phyloP scores from a whole-genome alignment of 2,797 vertebrate genomes.

The Lateolabrax maculatus region DNA sequence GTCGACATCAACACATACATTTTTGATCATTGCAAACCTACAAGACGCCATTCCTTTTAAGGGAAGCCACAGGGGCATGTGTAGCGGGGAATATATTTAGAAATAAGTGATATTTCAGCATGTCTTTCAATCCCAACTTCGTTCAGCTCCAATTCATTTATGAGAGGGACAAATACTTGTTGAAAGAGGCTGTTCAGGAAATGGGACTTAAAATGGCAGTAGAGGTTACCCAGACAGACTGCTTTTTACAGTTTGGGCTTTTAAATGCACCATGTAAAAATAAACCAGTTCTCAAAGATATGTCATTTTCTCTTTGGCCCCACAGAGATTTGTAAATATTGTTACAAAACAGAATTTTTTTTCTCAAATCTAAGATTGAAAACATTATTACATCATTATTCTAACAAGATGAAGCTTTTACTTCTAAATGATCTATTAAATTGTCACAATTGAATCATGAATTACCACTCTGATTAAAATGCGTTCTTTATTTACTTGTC shows the following conservation, averaged over 20 bases:
- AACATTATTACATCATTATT: not conserved
- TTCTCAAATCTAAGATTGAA: not conserved
- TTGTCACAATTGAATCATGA: not conserved
- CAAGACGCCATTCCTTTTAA: conserved; percentile 71
- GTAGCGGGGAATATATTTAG: conserved; percentile 75
- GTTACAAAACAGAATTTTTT: not conserved
- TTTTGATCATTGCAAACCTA: conserved; percentile 80
- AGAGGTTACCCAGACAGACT: conserved; percentile 61
- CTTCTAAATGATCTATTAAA: not conserved
- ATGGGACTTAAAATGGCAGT: conserved; percentile 67
- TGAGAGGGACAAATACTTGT: conserved; percentile 77
- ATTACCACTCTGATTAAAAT: conserved; percentile 2
- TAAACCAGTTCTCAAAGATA: conserved; percentile 59
- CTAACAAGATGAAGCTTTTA: not conserved
- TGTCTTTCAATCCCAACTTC: conserved; percentile 61
- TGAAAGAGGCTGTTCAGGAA: conserved; percentile 76
- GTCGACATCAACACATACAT: conserved; percentile 81
- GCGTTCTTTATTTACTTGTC: conserved; percentile 19
- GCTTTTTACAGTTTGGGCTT: conserved; percentile 66
- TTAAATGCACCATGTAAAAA: conserved; percentile 67
- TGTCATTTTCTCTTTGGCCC: conserved; percentile 25
- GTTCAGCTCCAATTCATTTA: conserved; percentile 78
- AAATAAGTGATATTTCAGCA: conserved; percentile 80
- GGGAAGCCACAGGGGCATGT: conserved; percentile 61
- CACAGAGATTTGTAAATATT: conserved; percentile 9